Evolutionary conservation across 2,797 vertebrate species (phyloP).

Genomic region (Chaenodraco wilsoni): DNA sequence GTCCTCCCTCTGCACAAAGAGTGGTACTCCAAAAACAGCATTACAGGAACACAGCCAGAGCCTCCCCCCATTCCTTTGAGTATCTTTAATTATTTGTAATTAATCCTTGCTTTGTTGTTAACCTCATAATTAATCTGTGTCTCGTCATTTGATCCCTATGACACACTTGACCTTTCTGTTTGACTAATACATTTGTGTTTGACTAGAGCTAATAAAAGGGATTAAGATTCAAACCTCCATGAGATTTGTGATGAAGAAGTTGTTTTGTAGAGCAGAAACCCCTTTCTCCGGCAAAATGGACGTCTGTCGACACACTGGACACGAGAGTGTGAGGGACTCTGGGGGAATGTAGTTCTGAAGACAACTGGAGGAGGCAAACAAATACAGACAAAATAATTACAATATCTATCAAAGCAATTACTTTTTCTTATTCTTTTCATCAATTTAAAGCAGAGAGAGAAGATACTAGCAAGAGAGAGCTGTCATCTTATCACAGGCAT

Average conservation of each 20-base stretch:
- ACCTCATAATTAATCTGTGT: not conserved
- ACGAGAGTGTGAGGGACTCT: slow-evolving; percentile 95
- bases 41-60: not conserved
- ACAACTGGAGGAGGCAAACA: slow-evolving; percentile 81
- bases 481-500: slow-evolving; percentile 26
- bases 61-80: not conserved
- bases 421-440: not conserved
- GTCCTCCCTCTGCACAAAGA: slow-evolving; percentile 28
- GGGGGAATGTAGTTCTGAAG: slow-evolving; percentile 97
- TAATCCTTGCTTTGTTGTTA: not conserved
- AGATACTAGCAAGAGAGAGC: slow-evolving; percentile 7
- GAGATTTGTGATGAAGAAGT: slow-evolving; percentile 97
- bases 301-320: slow-evolving; percentile 95
- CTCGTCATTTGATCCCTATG: slow-evolving; percentile 1
- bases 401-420: not conserved
- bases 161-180: not conserved
- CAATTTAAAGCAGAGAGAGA: not conserved
- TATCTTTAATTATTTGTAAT: not conserved
- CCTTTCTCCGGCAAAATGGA: slow-evolving; percentile 96
- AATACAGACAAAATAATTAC: not conserved
- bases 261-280: slow-evolving; percentile 93
- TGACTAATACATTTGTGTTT: not conserved
- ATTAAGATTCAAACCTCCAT: slow-evolving; percentile 85
- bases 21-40: slow-evolving; percentile 18
- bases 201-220: not conserved